Percentiles rank a stretch among this genome's conserved stretches.
Conservation (phyloP, 2,888 invertebrate species). For the Chymomyza fuscimana region DNA sequence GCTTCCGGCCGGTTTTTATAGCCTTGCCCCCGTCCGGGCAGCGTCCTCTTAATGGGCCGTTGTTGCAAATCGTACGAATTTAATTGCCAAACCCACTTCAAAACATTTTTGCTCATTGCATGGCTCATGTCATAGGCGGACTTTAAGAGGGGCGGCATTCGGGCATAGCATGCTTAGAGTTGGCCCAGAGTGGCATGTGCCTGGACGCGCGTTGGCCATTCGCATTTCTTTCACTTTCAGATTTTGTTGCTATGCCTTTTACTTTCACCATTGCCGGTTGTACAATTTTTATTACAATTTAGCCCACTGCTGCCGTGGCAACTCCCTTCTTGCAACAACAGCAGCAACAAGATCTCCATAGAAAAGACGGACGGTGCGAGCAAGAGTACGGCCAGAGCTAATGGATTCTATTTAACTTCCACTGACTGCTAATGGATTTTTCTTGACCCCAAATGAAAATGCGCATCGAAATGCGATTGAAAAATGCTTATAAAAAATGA, state of each 20-base stretch:
- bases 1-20: background rate
- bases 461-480: slow-evolving; percentile 74
- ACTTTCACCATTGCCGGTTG: slow-evolving; percentile 3
- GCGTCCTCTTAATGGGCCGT: slow-evolving; percentile 14
- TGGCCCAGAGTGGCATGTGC: slow-evolving; percentile 38
- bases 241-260: slow-evolving; percentile 2
- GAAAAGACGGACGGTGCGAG: slow-evolving; percentile 3
- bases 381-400: slow-evolving; percentile 57
- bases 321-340: slow-evolving; percentile 39
- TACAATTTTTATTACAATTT: slow-evolving; percentile 20
- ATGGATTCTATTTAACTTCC: slow-evolving; percentile 80
- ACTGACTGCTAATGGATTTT: slow-evolving; percentile 79
- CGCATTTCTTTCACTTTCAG: slow-evolving; percentile 42
- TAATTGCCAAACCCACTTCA: slow-evolving; percentile 54
- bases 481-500: slow-evolving; percentile 68
- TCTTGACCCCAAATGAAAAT: slow-evolving; percentile 79
- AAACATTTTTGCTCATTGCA: slow-evolving; percentile 20
- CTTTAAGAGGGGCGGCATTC: background rate
- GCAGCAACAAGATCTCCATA: background rate
- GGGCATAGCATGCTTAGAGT: background rate
- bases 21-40: background rate
- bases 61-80: slow-evolving; percentile 47
- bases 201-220: slow-evolving; percentile 11
- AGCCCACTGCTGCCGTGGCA: slow-evolving; percentile 21
- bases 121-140: background rate